Evolutionary conservation across 2,113 vertebrate genomes (phyloP).

Genomic region (Vireo altiloquus): DNA sequence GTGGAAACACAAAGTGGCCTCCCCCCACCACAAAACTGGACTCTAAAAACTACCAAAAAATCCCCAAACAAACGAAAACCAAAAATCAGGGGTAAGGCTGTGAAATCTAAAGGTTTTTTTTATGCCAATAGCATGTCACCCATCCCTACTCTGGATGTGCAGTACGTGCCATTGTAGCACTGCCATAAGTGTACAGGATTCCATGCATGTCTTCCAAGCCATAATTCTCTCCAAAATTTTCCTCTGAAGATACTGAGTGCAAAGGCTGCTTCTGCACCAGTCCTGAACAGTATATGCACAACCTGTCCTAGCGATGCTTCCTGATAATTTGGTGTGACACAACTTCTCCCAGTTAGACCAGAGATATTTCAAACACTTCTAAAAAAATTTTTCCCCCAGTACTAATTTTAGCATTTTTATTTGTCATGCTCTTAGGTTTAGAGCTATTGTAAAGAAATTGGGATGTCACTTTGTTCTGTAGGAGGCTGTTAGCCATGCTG

Average conservation of each 20-base stretch:
- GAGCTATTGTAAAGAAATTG: background rate
- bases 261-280: conserved; percentile 43
- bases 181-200: conserved; percentile 33
- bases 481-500: background rate
- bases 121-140: background rate
- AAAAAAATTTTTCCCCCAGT: background rate
- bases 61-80: background rate
- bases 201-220: conserved; percentile 22
- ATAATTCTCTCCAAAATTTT: conserved; percentile 40
- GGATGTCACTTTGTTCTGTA: background rate
- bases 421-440: conserved; percentile 19
- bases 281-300: conserved; percentile 58
- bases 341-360: conserved; percentile 9
- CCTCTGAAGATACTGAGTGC: conserved; percentile 11
- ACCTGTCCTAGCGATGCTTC: conserved; percentile 41
- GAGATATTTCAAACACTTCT: background rate
- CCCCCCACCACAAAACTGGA: background rate
- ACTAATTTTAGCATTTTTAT: background rate
- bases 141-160: conserved; percentile 40
- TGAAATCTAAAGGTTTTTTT: background rate
- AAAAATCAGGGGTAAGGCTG: background rate
- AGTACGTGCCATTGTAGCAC: conserved; percentile 3
- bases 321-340: conserved; percentile 2
- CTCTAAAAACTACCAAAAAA: background rate
- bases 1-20: background rate